Evolutionary conservation across 2,888 invertebrate genomes (phyloP).

Genomic region (Campaea margaritaria): DNA sequence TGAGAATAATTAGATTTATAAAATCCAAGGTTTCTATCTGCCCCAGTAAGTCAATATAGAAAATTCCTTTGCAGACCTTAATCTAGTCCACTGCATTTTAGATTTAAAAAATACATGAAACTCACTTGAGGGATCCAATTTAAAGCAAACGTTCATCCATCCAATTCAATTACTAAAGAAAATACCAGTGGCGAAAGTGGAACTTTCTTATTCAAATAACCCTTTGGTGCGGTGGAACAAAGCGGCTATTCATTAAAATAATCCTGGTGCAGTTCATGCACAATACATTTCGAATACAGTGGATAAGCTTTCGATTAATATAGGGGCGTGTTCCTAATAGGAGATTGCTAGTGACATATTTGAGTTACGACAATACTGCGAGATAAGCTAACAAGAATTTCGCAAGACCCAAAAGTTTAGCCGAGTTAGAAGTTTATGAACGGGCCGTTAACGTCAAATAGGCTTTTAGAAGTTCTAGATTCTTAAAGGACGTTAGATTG

Average conservation of each 20-base stretch:
- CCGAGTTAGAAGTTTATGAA: too few species aligned
- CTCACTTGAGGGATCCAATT: conserved; percentile 51
- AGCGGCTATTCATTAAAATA: conserved; percentile 78
- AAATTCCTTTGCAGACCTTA: conserved; percentile 2
- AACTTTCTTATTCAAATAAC: conserved; percentile 80
- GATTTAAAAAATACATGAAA: conserved; percentile 35
- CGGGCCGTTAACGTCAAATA: too few species aligned
- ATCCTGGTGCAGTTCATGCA: conserved; percentile 49
- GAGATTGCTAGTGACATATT: too few species aligned
- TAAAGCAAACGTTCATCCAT: conserved; percentile 61
- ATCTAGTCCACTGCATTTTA: conserved; percentile 26
- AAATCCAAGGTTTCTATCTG: background rate
- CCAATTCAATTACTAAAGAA: conserved; percentile 80
- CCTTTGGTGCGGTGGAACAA: conserved; percentile 70
- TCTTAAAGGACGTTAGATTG: too few species aligned
- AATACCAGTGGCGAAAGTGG: conserved; percentile 70
- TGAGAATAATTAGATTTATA: background rate
- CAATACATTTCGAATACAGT: conserved; percentile 12
- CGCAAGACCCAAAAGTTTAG: too few species aligned
- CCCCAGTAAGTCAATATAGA: conserved; percentile 11
- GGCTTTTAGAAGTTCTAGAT: too few species aligned
- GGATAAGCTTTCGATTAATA: background rate
- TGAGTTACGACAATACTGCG: too few species aligned
- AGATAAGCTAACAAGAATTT: too few species aligned
- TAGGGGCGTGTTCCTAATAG: background rate